Evolutionary conservation across 2,113 vertebrate species (phyloP).

Genomic region (Litocranius walleri): DNA sequence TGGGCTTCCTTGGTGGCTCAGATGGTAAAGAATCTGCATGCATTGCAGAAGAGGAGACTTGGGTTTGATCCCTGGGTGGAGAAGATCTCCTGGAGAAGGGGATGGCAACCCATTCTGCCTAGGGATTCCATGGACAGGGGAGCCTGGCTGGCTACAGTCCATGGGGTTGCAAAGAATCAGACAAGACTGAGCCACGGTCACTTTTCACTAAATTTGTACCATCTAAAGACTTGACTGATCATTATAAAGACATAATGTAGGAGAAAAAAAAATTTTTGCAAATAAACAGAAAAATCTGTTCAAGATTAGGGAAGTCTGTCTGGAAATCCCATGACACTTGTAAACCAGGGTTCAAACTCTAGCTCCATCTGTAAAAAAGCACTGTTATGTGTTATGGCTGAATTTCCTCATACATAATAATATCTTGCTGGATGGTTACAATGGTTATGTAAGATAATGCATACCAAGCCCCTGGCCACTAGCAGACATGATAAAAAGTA

Average conservation of each 20-base stretch:
- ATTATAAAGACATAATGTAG: background rate
- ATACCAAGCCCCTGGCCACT: background rate
- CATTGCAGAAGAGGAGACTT: background rate
- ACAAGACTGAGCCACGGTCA: background rate
- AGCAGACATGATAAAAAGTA: background rate
- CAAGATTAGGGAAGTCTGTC: background rate
- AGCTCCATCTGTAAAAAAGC: background rate
- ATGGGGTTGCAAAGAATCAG: background rate
- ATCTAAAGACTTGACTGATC: background rate
- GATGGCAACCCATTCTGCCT: background rate
- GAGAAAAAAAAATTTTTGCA: background rate
- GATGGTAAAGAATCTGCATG: background rate
- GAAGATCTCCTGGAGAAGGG: background rate
- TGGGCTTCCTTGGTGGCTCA: background rate
- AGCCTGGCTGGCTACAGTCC: background rate
- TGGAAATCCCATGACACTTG: background rate
- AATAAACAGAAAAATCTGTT: background rate
- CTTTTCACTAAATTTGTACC: background rate
- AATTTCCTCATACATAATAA: background rate
- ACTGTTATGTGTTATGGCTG: background rate
- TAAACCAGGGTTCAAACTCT: background rate
- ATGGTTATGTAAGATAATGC: background rate
- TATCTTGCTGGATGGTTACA: background rate
- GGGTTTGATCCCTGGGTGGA: background rate
- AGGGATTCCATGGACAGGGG: background rate